phyloP scores from a whole-genome alignment of 2,113 vertebrate genomes.

The Martes martes region DNA sequence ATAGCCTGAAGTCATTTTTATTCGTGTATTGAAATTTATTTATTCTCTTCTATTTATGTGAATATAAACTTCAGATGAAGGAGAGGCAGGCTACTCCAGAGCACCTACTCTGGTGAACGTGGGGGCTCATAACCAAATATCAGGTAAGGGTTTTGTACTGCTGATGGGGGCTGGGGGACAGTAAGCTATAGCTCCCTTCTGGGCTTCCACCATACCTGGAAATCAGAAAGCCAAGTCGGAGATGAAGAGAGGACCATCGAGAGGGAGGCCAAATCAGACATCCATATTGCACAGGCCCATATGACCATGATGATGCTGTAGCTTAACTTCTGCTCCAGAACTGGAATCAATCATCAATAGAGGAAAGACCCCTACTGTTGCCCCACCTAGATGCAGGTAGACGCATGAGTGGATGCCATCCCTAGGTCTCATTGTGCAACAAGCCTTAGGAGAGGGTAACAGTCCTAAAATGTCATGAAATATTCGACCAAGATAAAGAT shows the following conservation, averaged over 20 bases:
- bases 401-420: too few species aligned
- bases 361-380: neutral
- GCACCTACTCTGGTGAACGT: neutral
- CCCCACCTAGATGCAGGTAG: neutral
- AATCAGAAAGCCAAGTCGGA: neutral
- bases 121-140: neutral
- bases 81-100: neutral
- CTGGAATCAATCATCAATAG: neutral
- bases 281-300: neutral
- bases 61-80: neutral
- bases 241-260: too few species aligned
- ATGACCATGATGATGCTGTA: rapidly evolving
- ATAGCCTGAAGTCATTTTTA: neutral
- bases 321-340: neutral
- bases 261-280: neutral
- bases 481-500: neutral
- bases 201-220: too few species aligned
- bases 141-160: neutral
- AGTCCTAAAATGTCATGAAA: neutral
- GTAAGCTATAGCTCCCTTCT: neutral
- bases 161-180: rapidly evolving
- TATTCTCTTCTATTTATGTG: neutral
- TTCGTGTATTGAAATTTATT: neutral
- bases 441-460: neutral
- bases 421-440: neutral